These are phyloP conservation scores for Coryphaenoides rupestris DNA, from an alignment of 2,113 vertebrate genomes.

Conservation along the genomic window DNA sequence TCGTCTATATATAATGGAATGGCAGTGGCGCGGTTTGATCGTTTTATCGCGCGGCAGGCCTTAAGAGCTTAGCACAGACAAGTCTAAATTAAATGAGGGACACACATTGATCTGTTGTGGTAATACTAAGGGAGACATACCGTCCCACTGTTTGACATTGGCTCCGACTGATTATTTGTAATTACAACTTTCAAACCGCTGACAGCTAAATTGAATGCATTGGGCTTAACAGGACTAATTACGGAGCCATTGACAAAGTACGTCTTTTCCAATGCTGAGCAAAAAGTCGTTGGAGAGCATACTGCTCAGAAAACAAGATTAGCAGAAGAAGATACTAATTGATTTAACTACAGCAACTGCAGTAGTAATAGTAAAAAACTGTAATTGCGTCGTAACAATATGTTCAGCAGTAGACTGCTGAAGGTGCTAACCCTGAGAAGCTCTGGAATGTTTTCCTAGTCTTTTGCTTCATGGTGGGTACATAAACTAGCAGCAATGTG, in stretches of 20 bases:
- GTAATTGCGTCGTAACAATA: constrained; percentile 37
- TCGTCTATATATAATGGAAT: constrained; percentile 57
- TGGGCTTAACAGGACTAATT: constrained; percentile 27
- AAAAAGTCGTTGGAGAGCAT: constrained; percentile 32
- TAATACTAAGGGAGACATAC: constrained; percentile 35
- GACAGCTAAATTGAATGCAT: constrained; percentile 42
- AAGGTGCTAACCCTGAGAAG: neutral
- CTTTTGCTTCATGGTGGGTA: neutral
- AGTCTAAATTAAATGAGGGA: constrained; percentile 64
- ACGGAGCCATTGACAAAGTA: constrained; percentile 35
- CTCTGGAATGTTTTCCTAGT: constrained; percentile 4
- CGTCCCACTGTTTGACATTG: constrained; percentile 37
- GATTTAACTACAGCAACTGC: constrained; percentile 32
- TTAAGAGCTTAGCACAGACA: constrained; percentile 50
- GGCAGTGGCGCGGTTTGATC: constrained; percentile 40
- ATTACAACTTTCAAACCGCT: constrained; percentile 40
- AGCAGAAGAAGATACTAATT: constrained; percentile 30
- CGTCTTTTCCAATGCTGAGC: constrained; percentile 26
- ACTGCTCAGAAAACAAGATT: constrained; percentile 45
- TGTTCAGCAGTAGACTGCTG: neutral
- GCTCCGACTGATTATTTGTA: constrained; percentile 50
- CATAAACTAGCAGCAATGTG: neutral
- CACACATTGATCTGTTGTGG: constrained; percentile 58
- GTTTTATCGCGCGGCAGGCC: constrained; percentile 42
- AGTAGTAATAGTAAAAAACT: too few species aligned